These are phyloP conservation scores for Brachycybe producta DNA, from an alignment of 2,888 invertebrate species.

Conservation along the genomic window DNA sequence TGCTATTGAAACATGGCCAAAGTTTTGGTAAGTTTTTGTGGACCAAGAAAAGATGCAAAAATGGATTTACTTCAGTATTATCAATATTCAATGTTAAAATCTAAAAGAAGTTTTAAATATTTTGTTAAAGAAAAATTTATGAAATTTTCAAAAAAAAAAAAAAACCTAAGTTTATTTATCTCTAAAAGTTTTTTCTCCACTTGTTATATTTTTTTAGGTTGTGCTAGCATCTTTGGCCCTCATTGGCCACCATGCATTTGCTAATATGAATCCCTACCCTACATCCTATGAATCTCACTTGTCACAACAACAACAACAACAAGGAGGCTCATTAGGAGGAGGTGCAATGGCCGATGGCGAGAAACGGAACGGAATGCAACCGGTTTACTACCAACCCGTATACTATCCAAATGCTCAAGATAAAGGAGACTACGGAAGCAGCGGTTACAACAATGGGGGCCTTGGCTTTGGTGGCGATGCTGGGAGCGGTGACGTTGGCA, in stretches of 20 bases:
- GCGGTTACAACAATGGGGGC: slow-evolving; percentile 6
- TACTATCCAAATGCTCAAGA: slow-evolving; percentile 16
- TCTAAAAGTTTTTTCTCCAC: too few relatives aligned
- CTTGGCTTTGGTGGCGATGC: slow-evolving; percentile 4
- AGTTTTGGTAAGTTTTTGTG: slow-evolving; percentile 7
- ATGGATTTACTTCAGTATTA: too few relatives aligned
- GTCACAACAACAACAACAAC: neutral
- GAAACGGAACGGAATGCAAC: slow-evolving; percentile 11
- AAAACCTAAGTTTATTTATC: too few relatives aligned
- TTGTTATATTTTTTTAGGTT: slow-evolving; percentile 4
- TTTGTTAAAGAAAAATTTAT: too few relatives aligned
- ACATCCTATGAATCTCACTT: slow-evolving; percentile 7
- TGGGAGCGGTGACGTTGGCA: neutral
- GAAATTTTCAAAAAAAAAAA: too few relatives aligned
- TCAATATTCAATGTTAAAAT: too few relatives aligned
- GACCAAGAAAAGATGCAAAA: too few relatives aligned
- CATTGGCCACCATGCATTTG: slow-evolving; percentile 2
- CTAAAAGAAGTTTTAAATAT: too few relatives aligned
- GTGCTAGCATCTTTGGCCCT: slow-evolving; percentile 7
- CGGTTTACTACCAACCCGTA: slow-evolving; percentile 17
- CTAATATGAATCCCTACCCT: slow-evolving; percentile 1
- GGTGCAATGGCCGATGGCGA: neutral
- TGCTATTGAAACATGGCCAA: slow-evolving; percentile 14
- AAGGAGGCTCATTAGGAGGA: neutral
- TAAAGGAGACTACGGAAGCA: slow-evolving; percentile 15